Percentiles rank a stretch among this genome's conserved stretches.
phyloP scores from a whole-genome alignment of 2,113 vertebrate species.

The Tachysurus fulvidraco region DNA sequence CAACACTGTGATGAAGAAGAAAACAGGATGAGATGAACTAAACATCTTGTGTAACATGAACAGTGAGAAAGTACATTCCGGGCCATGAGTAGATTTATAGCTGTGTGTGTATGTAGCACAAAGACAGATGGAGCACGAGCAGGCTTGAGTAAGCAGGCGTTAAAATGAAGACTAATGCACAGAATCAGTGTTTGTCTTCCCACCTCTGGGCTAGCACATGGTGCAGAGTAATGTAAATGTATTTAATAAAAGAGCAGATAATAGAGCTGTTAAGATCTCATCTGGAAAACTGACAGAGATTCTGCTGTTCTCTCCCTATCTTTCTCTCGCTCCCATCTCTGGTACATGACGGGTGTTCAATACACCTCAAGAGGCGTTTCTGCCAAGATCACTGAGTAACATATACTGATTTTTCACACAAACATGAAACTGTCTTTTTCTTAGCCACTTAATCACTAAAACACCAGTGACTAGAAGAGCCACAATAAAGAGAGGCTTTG shows the following conservation, averaged over 20 bases:
- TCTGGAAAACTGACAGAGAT: constrained; percentile 61
- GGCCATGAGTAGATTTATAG: constrained; percentile 29
- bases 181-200: constrained; percentile 58
- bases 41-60: constrained; percentile 26
- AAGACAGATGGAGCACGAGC: constrained; percentile 68
- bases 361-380: constrained; percentile 44
- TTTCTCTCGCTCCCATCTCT: background rate
- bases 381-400: constrained; percentile 52
- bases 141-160: constrained; percentile 69
- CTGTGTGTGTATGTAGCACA: constrained; percentile 12
- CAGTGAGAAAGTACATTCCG: constrained; percentile 30
- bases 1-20: constrained; percentile 71
- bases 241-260: constrained; percentile 66
- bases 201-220: constrained; percentile 54
- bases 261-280: constrained; percentile 69
- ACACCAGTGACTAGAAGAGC: constrained; percentile 1
- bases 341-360: constrained; percentile 58
- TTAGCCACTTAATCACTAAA: constrained; percentile 36
- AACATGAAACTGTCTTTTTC: constrained; percentile 12
- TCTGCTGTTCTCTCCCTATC: constrained; percentile 33
- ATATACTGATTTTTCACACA: constrained; percentile 17
- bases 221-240: constrained; percentile 54
- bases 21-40: background rate
- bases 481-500: background rate
- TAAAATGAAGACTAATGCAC: constrained; percentile 66